Evolutionary conservation across 2,113 vertebrate species (phyloP).

Genomic region (Boleophthalmus pectinirostris): DNA sequence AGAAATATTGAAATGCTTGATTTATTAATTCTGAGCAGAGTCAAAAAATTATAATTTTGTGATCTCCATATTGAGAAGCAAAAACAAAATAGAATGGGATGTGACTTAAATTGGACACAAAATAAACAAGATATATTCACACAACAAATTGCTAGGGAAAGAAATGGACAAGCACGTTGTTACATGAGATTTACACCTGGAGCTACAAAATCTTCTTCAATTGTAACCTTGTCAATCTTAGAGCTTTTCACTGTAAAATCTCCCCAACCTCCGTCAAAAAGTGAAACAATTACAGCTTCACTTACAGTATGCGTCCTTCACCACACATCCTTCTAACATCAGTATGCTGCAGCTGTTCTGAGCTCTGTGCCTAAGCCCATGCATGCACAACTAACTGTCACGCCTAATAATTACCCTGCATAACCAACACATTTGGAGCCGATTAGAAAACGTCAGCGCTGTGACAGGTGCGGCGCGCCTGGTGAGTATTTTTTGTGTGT

Average conservation of each 20-base stretch:
- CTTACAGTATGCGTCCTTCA: constrained; percentile 1
- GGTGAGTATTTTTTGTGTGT: background rate
- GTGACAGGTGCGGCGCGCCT: constrained; percentile 13
- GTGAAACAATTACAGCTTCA: background rate
- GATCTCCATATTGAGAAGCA: no score
- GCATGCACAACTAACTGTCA: constrained; percentile 39
- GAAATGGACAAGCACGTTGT: no score
- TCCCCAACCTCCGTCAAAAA: background rate
- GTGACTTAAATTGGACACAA: no score
- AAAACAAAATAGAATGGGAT: no score
- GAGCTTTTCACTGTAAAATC: background rate
- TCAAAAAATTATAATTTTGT: no score
- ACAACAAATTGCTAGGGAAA: no score
- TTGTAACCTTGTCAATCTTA: background rate
- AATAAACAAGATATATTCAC: no score
- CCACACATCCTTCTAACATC: constrained; percentile 17
- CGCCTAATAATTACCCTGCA: constrained; percentile 40
- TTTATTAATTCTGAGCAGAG: no score
- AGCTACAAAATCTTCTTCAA: background rate
- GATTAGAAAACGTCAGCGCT: constrained; percentile 52
- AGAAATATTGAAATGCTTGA: no score
- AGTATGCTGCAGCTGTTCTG: constrained; percentile 25
- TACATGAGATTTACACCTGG: no score
- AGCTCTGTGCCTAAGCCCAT: background rate
- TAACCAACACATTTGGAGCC: constrained; percentile 34